These are phyloP conservation scores for Drosophila albomicans DNA, from an alignment of 1,140 invertebrate species.

Conservation along the genomic window DNA sequence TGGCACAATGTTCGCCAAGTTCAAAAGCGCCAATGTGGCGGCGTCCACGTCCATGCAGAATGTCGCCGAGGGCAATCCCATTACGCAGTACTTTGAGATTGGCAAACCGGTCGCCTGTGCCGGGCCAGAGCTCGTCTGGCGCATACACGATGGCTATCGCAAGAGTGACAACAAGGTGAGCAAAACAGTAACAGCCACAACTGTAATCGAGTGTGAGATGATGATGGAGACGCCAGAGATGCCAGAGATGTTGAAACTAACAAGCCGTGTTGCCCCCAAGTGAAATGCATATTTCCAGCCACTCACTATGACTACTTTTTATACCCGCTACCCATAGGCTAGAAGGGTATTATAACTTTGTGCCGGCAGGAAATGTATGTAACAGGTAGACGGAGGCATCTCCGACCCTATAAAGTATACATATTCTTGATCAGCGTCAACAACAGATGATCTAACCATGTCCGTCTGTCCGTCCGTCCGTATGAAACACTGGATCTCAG, in stretches of 20 bases:
- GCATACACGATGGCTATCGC: conserved; percentile 94
- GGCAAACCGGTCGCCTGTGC: conserved; percentile 94
- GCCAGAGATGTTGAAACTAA: not conserved
- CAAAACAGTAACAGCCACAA: not conserved
- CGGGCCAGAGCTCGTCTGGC: conserved; percentile 96
- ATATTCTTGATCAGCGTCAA: too few relatives aligned
- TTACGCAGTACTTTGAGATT: conserved; percentile 94
- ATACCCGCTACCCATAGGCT: too few relatives aligned
- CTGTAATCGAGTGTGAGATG: too few relatives aligned
- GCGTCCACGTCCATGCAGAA: conserved; percentile 85
- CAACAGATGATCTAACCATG: too few relatives aligned
- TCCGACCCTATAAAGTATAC: too few relatives aligned
- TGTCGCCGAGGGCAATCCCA: conserved; percentile 92
- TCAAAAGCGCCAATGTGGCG: conserved; percentile 87
- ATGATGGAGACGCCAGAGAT: too few relatives aligned
- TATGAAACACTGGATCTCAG: too few relatives aligned
- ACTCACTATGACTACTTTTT: not conserved
- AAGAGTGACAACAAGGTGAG: conserved; percentile 96
- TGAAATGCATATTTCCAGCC: conserved; percentile 7
- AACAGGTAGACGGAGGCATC: too few relatives aligned
- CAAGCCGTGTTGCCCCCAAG: not conserved
- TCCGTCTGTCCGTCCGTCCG: too few relatives aligned
- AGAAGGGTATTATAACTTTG: too few relatives aligned
- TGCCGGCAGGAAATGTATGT: too few relatives aligned
- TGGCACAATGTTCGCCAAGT: conserved; percentile 90